Evolutionary conservation across 2,888 invertebrate species (phyloP), one percentile per base, ranked within the genome.

Genomic region (Chaitophorus viminalis): DNA sequence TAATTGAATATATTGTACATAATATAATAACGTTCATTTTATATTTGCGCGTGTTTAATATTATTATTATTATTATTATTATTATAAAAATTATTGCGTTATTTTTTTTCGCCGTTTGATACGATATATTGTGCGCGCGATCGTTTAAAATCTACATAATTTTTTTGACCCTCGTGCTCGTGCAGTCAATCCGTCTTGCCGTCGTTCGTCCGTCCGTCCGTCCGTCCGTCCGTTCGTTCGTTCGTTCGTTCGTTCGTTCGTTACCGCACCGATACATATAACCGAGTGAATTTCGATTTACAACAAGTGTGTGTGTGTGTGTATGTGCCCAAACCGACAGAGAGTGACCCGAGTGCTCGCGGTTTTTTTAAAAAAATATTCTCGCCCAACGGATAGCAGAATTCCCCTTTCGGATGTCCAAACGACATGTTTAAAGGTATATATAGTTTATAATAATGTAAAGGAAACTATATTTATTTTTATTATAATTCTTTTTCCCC

Each of bases 341-440:
- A 18, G 14, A 21, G 70, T 72, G 31, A 31, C 31, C 18, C 36
- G 36, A 60, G 81, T 39, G 81, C 29, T 18, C n/a, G 77, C 29
- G n/a, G 78, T 46, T 77, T 54, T 77, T 77, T 77, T 77, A 17
- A 29, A n/a, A 9, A 33, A 36, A 36, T 1, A 33, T 25, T 52
- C 39, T 36, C n/a, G 31, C 46, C 17, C 78, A 70, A 54, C 72
- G 86, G 86, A 86, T 86, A 86, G 31, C 78, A 36, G 79, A 86
- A 78, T 86, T 31, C 72, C 65, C 87, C 39, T 87, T 81, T 65
- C 65, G 79, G 87, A 87, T 87, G 87, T 87, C 18, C 81, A n/a
- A 72, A 81, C 87, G 87, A 87, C 74, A 87, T 87, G 87, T 79
- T 74, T 87, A 87, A 39, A 87, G 87, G 85, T 86, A 86, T 33